Conservation (phyloP, 2,797 vertebrate species). For the Phylloscopus collybita region DNA sequence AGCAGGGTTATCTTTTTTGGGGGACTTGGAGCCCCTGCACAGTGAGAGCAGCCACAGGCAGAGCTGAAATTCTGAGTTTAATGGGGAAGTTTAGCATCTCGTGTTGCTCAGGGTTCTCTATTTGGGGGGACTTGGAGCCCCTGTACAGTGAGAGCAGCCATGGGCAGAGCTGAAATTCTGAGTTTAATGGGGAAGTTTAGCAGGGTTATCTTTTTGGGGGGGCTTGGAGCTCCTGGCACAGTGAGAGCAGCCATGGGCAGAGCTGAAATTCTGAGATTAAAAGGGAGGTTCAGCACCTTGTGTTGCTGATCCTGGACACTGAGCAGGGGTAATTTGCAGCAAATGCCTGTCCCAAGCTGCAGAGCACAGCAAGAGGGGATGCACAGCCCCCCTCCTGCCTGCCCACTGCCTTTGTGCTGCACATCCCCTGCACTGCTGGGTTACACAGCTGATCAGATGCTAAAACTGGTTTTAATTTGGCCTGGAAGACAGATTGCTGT, state of each 20-base stretch:
- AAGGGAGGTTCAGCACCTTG: not conserved
- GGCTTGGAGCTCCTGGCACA: too few species aligned
- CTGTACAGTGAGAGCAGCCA: too few species aligned
- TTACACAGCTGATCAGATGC: constrained; percentile 73
- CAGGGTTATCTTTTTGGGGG: not conserved
- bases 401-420: not conserved
- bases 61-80: too few species aligned
- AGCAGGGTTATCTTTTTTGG: too few species aligned
- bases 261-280: not conserved
- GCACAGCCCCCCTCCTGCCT: not conserved
- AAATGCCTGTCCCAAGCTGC: not conserved
- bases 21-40: not conserved
- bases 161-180: too few species aligned
- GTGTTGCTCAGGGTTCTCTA: not conserved
- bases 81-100: too few species aligned
- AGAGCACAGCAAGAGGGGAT: not conserved
- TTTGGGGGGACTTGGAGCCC: too few species aligned
- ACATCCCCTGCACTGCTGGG: not conserved
- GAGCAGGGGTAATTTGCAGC: not conserved
- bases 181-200: too few species aligned
- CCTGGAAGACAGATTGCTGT: constrained; percentile 72
- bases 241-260: too few species aligned
- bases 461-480: constrained; percentile 78
- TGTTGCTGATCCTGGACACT: not conserved
- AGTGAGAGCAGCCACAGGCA: too few species aligned